phyloP scores from a whole-genome alignment of 1,140 invertebrate genomes.

The Drosophila setifemur region DNA sequence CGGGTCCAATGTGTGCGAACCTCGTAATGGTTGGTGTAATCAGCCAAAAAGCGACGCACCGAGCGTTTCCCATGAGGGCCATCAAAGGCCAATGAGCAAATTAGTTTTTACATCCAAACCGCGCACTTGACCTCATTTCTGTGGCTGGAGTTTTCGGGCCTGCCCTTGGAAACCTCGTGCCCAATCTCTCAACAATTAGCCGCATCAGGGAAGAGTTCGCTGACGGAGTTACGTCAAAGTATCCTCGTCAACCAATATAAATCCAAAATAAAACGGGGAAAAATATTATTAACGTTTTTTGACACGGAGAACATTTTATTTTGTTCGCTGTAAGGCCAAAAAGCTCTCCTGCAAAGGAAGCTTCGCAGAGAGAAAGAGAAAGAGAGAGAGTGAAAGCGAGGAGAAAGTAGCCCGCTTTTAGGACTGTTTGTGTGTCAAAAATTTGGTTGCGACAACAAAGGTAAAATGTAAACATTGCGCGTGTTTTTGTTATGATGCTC shows the following conservation, averaged over 20 bases:
- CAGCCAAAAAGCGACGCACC: slow-evolving; percentile 19
- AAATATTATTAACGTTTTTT: slow-evolving; percentile 47
- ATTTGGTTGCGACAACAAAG: slow-evolving; percentile 63
- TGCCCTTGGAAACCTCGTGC: not conserved
- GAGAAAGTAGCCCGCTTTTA: slow-evolving; percentile 9
- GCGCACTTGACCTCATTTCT: slow-evolving; percentile 68
- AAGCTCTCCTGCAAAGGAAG: slow-evolving; percentile 64
- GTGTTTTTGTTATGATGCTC: slow-evolving; percentile 70
- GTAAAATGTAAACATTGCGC: slow-evolving; percentile 75
- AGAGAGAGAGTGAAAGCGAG: slow-evolving; percentile 3
- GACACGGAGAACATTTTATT: slow-evolving; percentile 43
- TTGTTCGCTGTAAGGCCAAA: slow-evolving; percentile 53
- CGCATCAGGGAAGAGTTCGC: slow-evolving; percentile 43
- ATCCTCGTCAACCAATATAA: no score
- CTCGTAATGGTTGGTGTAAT: slow-evolving; percentile 14
- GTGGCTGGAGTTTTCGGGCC: not conserved
- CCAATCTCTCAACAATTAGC: not conserved
- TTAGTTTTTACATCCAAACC: slow-evolving; percentile 49
- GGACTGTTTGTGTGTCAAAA: slow-evolving; percentile 52
- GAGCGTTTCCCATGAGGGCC: slow-evolving; percentile 47
- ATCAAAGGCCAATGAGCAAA: slow-evolving; percentile 54
- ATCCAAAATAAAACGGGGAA: slow-evolving; percentile 14
- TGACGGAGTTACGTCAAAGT: no score
- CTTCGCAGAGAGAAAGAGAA: slow-evolving; percentile 1
- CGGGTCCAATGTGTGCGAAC: not conserved